Evolutionary conservation across 2,113 vertebrate genomes (phyloP).

Genomic region (Bufo bufo): DNA sequence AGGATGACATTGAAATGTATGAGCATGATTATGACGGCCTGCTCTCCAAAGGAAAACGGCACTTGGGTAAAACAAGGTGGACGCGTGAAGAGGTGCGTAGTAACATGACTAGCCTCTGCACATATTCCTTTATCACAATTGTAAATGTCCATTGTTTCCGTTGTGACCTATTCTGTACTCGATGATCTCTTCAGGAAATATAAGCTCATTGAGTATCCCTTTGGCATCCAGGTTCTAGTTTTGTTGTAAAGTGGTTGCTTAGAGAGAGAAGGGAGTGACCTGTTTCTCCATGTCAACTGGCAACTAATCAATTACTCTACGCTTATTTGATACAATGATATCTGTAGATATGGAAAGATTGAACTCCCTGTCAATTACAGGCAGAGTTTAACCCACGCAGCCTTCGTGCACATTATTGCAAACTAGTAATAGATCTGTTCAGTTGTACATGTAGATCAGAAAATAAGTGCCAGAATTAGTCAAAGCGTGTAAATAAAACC

Average conservation of each 20-base stretch:
- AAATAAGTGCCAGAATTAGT: too few relatives aligned
- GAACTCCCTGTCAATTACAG: not conserved
- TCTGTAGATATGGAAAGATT: not conserved
- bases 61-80: constrained; percentile 97
- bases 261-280: constrained; percentile 21
- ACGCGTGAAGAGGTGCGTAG: constrained; percentile 92
- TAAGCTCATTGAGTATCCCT: constrained; percentile 8
- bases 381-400: not conserved
- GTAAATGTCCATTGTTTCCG: constrained; percentile 1
- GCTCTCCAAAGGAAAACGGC: constrained; percentile 90
- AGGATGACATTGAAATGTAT: constrained; percentile 94
- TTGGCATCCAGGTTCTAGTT: constrained; percentile 20
- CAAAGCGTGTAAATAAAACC: too few relatives aligned
- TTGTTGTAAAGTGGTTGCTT: constrained; percentile 52
- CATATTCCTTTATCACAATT: not conserved
- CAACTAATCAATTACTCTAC: not conserved
- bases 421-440: too few relatives aligned
- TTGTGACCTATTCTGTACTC: not conserved
- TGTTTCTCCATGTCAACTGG: constrained; percentile 37
- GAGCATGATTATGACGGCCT: constrained; percentile 96
- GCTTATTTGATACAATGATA: constrained; percentile 17
- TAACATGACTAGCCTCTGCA: not conserved
- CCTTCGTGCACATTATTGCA: not conserved
- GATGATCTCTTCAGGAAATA: constrained; percentile 3
- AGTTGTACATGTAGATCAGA: too few relatives aligned